Conservation (phyloP, 2,797 vertebrate species). For the Labeo calbasu region DNA sequence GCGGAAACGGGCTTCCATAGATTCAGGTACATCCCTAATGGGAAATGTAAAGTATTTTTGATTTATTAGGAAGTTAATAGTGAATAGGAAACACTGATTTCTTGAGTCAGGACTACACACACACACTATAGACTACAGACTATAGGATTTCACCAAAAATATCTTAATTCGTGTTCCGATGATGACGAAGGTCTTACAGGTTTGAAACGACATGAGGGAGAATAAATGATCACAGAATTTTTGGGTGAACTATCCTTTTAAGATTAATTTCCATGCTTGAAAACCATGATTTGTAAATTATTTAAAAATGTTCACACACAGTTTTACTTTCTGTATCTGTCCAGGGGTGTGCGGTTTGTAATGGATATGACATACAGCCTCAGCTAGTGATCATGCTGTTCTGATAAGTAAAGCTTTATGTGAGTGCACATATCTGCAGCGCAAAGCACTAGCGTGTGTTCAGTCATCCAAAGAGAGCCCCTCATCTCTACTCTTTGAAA, state of each 20-base stretch:
- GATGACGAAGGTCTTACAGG: no score
- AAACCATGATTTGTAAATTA: background rate
- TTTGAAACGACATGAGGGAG: no score
- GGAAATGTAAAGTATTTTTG: no score
- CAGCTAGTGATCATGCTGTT: constrained; percentile 21
- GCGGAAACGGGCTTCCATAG: no score
- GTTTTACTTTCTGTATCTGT: background rate
- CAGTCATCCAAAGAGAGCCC: constrained; percentile 51
- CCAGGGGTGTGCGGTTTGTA: background rate
- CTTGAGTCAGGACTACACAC: no score
- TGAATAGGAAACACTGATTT: no score
- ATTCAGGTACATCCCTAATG: no score
- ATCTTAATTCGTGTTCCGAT: no score
- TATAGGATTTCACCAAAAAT: no score
- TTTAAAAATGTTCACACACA: background rate
- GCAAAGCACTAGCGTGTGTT: constrained; percentile 24
- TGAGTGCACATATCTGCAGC: background rate
- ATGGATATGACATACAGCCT: background rate
- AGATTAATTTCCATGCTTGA: background rate
- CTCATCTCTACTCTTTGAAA: constrained; percentile 65
- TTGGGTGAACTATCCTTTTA: background rate
- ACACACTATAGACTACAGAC: no score
- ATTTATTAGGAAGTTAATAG: no score
- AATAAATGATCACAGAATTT: no score
- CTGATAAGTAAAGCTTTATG: constrained; percentile 25